Evolutionary conservation across 2,113 vertebrate genomes (phyloP).

Genomic region (Microcebus jonahi): DNA sequence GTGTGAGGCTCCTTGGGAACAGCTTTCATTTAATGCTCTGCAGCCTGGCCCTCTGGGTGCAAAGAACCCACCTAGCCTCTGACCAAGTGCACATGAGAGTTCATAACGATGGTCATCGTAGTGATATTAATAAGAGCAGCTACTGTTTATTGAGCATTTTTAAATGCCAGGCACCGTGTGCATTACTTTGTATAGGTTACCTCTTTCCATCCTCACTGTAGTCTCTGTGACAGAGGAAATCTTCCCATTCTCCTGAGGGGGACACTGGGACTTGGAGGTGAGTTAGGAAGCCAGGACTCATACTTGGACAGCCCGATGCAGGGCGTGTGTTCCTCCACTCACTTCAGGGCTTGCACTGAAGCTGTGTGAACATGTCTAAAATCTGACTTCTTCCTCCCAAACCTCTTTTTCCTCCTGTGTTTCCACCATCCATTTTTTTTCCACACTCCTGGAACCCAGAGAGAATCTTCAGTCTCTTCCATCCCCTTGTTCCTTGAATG

Average conservation of each 20-base stretch:
- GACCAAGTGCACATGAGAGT: neutral
- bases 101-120: accelerated
- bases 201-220: neutral
- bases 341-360: neutral
- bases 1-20: neutral
- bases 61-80: neutral
- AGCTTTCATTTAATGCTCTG: neutral
- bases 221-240: neutral
- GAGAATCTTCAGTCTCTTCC: neutral
- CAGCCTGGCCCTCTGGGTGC: neutral
- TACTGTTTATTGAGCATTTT: neutral
- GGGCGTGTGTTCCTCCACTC: accelerated
- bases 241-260: neutral
- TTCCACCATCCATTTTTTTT: neutral
- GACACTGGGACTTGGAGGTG: neutral
- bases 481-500: accelerated
- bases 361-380: accelerated
- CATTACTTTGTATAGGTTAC: accelerated
- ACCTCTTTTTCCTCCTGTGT: neutral
- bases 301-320: too few species aligned
- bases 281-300: neutral
- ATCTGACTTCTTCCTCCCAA: too few species aligned
- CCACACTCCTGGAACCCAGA: neutral
- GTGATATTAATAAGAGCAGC: accelerated
- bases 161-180: accelerated